phyloP scores from a whole-genome alignment of 1,140 invertebrate species.

The Hydropsyche tenuis region DNA sequence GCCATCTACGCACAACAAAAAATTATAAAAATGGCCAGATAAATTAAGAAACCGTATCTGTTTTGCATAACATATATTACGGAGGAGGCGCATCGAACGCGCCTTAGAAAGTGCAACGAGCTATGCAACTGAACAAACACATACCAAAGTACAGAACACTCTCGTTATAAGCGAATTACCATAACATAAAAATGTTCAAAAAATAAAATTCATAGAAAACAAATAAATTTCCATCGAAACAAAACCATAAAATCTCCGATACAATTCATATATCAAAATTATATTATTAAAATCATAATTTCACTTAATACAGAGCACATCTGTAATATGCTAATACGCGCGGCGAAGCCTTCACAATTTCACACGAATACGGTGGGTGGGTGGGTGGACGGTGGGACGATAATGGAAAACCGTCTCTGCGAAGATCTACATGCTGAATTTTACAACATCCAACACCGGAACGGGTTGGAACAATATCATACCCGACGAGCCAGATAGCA shows the following conservation, averaged over 20 bases:
- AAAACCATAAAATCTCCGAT: too few relatives aligned
- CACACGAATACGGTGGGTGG: conserved; percentile 40
- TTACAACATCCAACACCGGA: not conserved
- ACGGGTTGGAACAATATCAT: not conserved
- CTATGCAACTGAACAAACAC: not conserved
- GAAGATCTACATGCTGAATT: too few relatives aligned
- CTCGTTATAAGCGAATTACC: not conserved
- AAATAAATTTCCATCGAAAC: too few relatives aligned
- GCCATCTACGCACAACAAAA: too few relatives aligned
- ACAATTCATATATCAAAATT: too few relatives aligned
- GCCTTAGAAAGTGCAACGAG: conserved; percentile 1
- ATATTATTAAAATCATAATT: too few relatives aligned
- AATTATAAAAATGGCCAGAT: too few relatives aligned
- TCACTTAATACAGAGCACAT: not conserved
- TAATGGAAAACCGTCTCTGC: conserved; percentile 23
- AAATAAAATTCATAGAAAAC: too few relatives aligned
- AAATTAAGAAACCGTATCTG: not conserved
- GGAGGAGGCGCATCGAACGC: not conserved
- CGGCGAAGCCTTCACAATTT: conserved; percentile 35
- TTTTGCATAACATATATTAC: conserved; percentile 17
- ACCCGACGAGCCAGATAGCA: too few relatives aligned
- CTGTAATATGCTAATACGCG: conserved; percentile 37
- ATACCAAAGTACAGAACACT: too few relatives aligned
- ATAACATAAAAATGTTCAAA: too few relatives aligned
- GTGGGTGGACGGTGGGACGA: conserved; percentile 24